A percentile compares a stretch with the other conserved stretches of the same genome.
Conservation (phyloP, 2,113 vertebrate genomes). For the Nothobranchius furzeri region DNA sequence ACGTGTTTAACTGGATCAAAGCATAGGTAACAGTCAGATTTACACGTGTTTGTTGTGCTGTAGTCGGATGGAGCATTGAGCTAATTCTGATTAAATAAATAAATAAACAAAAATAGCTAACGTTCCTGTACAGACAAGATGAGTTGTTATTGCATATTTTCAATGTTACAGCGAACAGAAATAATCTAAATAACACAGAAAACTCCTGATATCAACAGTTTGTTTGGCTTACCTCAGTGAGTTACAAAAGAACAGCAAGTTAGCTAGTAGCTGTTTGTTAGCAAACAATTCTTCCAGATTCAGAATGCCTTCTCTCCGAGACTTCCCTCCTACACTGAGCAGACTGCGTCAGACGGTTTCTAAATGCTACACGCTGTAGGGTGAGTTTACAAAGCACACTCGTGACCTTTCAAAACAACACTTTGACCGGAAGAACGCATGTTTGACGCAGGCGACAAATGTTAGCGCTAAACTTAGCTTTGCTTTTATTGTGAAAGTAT, state of each 20-base stretch:
- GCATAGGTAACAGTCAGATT: background rate
- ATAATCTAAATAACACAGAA: background rate
- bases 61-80: background rate
- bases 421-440: background rate
- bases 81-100: slow-evolving; percentile 10
- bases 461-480: background rate
- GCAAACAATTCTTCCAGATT: background rate
- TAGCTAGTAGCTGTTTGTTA: background rate
- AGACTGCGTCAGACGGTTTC: background rate
- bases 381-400: background rate
- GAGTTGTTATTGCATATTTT: background rate
- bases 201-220: background rate
- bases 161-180: background rate
- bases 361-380: background rate
- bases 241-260: slow-evolving; percentile 1
- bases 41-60: too few relatives aligned
- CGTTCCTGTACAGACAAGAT: background rate
- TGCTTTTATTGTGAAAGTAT: slow-evolving; percentile 24
- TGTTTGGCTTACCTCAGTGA: slow-evolving; percentile 12
- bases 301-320: background rate
- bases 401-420: slow-evolving; percentile 11
- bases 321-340: background rate
- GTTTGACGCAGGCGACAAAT: accelerated
- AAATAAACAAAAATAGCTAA: background rate
- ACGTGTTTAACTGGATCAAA: background rate